Evolutionary conservation across 2,797 vertebrate genomes (phyloP), one percentile per base, ranked within the genome.

Genomic region (Anableps anableps): DNA sequence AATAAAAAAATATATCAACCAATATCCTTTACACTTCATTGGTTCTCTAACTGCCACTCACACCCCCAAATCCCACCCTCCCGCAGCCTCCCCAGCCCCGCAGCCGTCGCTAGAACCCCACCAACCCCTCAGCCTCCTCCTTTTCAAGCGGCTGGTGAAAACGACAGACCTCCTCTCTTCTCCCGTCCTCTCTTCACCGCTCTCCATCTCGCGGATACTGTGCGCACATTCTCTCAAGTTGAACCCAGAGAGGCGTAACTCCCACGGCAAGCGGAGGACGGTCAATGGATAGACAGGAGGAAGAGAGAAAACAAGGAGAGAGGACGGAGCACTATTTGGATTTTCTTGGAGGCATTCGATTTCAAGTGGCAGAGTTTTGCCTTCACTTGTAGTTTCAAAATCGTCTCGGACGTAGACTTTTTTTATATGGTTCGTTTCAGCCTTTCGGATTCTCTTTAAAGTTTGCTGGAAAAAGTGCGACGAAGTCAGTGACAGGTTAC

Each of bases 11-110:
- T 0, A 45, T 23, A 79, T 2, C 0, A 36, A 82, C 72, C 71
- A 77, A 81, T 85, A 78, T 79, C 83, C 76, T 23, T 23, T 76
- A 80, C 48, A 75, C 64, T 79, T 55, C 55, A 94, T 95, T 95
- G 95, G 95, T 81, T 88, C 66, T 79, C 74, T 13, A 71, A 72
- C 50, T 89, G 94, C 85, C 94, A 90, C 73, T 94, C 84, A 88
- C 76, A 75, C 66, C 51, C 78, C 79, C 55, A 88, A 90, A 89
- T 79, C 91, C 93, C 91, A 84, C 92, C 93, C 72, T 31, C 77
- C 74, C 72, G 74, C 85, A 64, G 36, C 71, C 66, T 83, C 80
- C 80, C 77, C 89, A 76, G 45, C 82, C 87, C 47, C 83, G 80
- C 76, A 76, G 29, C 76, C 86, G 73, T 72, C 66, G 50, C 82